phyloP scores from a whole-genome alignment of 2,113 vertebrate genomes.

The Pollachius pollachius region DNA sequence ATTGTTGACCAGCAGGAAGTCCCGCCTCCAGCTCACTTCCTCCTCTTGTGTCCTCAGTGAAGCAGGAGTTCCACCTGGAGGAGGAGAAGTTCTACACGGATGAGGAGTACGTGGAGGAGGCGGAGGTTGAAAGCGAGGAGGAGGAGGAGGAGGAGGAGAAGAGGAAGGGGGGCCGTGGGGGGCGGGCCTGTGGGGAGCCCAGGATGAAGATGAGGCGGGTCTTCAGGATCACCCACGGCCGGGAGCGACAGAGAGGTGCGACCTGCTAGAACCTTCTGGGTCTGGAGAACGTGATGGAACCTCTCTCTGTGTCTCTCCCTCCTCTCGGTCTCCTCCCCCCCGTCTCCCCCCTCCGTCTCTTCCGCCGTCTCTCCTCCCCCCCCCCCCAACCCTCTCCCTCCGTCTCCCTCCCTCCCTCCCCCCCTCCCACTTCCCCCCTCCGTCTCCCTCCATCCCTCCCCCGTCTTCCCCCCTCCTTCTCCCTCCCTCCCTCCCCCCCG shows the following conservation, averaged over 20 bases:
- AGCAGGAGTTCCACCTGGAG: slow-evolving; percentile 66
- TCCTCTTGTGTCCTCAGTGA: slow-evolving; percentile 35
- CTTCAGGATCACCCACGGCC: slow-evolving; percentile 79
- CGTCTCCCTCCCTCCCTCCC: no score
- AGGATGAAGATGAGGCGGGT: slow-evolving; percentile 76
- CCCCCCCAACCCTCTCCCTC: no score
- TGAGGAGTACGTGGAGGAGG: slow-evolving; percentile 72
- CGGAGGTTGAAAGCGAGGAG: slow-evolving; percentile 55
- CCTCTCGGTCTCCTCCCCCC: no score
- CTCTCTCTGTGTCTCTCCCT: no score
- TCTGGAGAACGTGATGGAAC: no score
- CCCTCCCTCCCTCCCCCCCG: no score
- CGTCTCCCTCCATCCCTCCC: no score
- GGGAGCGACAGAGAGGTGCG: slow-evolving; percentile 84
- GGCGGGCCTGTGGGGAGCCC: slow-evolving; percentile 65
- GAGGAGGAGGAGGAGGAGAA: slow-evolving; percentile 52
- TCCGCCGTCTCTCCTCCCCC: no score
- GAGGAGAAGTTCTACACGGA: slow-evolving; percentile 73
- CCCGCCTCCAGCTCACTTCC: not conserved
- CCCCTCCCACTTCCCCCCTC: no score
- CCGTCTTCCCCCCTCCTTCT: no score
- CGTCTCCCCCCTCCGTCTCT: no score
- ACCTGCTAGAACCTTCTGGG: not conserved
- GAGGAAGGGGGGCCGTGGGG: slow-evolving; percentile 64
- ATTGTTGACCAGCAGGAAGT: no score